phyloP scores from a whole-genome alignment of 2,113 vertebrate species.

The Thunnus maccoyii region DNA sequence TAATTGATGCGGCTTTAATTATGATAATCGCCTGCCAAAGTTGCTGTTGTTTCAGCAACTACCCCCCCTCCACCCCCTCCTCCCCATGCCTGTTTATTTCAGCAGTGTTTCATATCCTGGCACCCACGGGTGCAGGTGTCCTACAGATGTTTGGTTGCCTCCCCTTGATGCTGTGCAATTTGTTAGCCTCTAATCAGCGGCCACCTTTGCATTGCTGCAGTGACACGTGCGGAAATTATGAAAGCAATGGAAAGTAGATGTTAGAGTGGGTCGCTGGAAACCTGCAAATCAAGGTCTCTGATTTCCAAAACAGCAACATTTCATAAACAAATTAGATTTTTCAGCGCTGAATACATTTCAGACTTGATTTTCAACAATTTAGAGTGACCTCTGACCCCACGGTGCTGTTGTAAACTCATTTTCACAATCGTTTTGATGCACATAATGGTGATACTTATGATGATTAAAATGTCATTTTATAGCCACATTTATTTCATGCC shows the following conservation, averaged over 20 bases:
- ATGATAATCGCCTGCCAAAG: constrained; percentile 94
- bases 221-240: constrained; percentile 30
- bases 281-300: neutral
- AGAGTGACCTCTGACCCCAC: neutral
- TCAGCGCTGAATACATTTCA: neutral
- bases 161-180: constrained; percentile 61
- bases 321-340: neutral
- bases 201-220: constrained; percentile 58
- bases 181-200: constrained; percentile 74
- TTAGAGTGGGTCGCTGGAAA: constrained; percentile 5
- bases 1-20: constrained; percentile 97
- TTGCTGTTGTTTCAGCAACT: constrained; percentile 61
- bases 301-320: neutral
- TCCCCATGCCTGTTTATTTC: constrained; percentile 18
- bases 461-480: too few relatives aligned
- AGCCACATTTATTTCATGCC: too few relatives aligned
- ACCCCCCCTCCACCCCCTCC: neutral
- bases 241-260: neutral
- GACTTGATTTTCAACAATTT: neutral
- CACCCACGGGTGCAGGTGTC: constrained; percentile 91
- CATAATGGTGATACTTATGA: too few relatives aligned
- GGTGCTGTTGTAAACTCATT: too few relatives aligned
- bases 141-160: constrained; percentile 78
- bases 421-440: too few relatives aligned
- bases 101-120: constrained; percentile 82